Evolutionary conservation across 2,113 vertebrate genomes (phyloP), one percentile per base, ranked within the genome.

Genomic region (Spermophilus dauricus): DNA sequence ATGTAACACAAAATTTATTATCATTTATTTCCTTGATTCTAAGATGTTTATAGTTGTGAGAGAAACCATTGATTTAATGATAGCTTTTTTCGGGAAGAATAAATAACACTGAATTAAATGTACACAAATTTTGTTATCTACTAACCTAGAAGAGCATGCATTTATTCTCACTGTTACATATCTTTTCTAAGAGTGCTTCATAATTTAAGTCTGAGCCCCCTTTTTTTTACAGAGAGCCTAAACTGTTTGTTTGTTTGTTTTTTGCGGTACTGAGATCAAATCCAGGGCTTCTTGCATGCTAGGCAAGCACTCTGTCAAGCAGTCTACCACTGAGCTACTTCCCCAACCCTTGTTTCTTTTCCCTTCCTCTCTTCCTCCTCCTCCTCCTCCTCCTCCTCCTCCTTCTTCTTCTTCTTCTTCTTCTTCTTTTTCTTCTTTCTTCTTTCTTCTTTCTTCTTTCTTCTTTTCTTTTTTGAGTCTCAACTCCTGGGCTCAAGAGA

Each of bases 1-100:
- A 48, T 69, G 75, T 69, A 51, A 11, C 48, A 53, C 26, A 75
- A 65, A 72, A 83, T 84, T 51, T 78, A 9, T 67, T 93, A 73
- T 32, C 22, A 24, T 76, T 94, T 91, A 48, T 95, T 92, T 94
- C 12, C 32, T 89, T 93, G 70, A 88, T 91, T 85, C 39, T 81
- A 7, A 56, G 30, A 72, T 9, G 67, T 12, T 8, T 63, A 16
- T 80, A 81, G n/a, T 89, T 42, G 65, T 67, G 76, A 85, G 28
- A 88, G 34, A 83, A 80, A 86, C 17, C 26, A 69, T 24, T 81
- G 72, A 69, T 91, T 96, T 94, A 75, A 70, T 73, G 86, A 69
- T 26, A 92, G 22, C 24, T 83, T 75, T 95, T 92, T 97, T 45
- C 37, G 56, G 37, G 39, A 91, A 81, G 39, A 89, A 86, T 91